These are phyloP conservation scores for Notechis scutatus DNA, from an alignment of 2,113 vertebrate genomes.

Conservation along the genomic window DNA sequence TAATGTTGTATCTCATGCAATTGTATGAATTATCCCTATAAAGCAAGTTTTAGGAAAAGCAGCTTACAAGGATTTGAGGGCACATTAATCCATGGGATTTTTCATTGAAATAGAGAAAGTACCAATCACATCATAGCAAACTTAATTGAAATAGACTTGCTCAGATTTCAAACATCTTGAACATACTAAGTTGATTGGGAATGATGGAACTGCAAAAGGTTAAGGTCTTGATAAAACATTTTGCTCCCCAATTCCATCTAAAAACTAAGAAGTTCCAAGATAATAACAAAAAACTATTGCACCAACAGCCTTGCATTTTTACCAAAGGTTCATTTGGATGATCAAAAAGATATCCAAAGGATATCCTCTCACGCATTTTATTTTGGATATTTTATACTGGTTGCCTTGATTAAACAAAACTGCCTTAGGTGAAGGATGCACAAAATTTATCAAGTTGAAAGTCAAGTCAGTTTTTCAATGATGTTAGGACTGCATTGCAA, in stretches of 20 bases:
- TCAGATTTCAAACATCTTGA: slow-evolving; percentile 4
- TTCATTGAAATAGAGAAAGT: slow-evolving; percentile 15
- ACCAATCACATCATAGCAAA: neutral
- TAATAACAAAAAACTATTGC: neutral
- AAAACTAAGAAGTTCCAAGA: neutral
- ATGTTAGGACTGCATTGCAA: neutral
- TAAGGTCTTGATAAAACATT: neutral
- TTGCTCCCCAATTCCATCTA: neutral
- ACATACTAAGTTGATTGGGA: neutral
- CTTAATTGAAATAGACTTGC: neutral
- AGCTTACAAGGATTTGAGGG: slow-evolving; percentile 51
- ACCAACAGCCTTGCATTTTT: neutral
- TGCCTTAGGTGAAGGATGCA: neutral
- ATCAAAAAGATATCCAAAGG: neutral
- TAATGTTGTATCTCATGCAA: slow-evolving; percentile 43
- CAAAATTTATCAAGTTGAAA: neutral
- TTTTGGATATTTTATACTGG: neutral
- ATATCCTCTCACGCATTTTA: neutral
- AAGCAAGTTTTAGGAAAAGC: slow-evolving; percentile 42
- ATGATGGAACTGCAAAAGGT: neutral
- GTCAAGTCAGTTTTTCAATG: neutral
- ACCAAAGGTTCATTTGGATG: neutral
- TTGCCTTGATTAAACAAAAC: neutral
- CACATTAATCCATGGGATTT: slow-evolving; percentile 50
- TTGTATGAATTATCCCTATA: slow-evolving; percentile 36